Percentiles rank a stretch among this genome's conserved stretches.
These are phyloP conservation scores for Epinephelus awoara DNA, from an alignment of 2,797 vertebrate genomes.

Conservation along the genomic window DNA sequence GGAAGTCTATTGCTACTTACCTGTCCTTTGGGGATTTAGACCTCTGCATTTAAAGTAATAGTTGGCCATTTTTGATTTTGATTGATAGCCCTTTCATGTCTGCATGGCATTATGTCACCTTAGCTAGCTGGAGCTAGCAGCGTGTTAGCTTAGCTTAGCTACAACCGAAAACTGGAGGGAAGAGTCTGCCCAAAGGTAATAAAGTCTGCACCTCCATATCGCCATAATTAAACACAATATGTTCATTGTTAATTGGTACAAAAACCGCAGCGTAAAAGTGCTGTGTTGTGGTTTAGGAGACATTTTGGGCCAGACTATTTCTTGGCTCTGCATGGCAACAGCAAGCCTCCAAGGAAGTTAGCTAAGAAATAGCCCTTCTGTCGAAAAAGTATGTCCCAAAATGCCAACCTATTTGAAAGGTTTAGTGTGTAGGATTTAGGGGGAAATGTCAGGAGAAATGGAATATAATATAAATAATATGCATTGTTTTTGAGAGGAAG, in stretches of 20 bases:
- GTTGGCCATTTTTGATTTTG: constrained; percentile 34
- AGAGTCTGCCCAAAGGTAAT: neutral
- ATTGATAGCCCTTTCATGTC: neutral
- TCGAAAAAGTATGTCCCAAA: neutral
- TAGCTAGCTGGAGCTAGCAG: constrained; percentile 15
- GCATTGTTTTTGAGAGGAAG: too few relatives aligned
- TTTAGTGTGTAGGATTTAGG: too few relatives aligned
- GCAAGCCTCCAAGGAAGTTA: neutral
- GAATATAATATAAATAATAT: too few relatives aligned
- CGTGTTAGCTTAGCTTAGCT: neutral
- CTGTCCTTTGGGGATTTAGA: constrained; percentile 17
- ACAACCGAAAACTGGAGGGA: constrained; percentile 1
- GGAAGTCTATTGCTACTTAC: constrained; percentile 17
- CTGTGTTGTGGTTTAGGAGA: neutral
- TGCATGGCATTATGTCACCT: neutral
- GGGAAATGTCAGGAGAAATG: too few relatives aligned
- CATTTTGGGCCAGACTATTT: neutral
- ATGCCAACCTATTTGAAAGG: constrained; percentile 31
- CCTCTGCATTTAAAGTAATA: constrained; percentile 2
- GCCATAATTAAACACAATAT: constrained; percentile 10
- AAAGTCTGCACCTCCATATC: neutral
- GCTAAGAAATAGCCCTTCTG: neutral
- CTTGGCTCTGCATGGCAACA: neutral
- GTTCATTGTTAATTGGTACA: neutral
- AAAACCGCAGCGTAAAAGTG: neutral